Evolutionary conservation across 2,888 invertebrate species (phyloP).

Genomic region (Drepanosiphum platanoidis): DNA sequence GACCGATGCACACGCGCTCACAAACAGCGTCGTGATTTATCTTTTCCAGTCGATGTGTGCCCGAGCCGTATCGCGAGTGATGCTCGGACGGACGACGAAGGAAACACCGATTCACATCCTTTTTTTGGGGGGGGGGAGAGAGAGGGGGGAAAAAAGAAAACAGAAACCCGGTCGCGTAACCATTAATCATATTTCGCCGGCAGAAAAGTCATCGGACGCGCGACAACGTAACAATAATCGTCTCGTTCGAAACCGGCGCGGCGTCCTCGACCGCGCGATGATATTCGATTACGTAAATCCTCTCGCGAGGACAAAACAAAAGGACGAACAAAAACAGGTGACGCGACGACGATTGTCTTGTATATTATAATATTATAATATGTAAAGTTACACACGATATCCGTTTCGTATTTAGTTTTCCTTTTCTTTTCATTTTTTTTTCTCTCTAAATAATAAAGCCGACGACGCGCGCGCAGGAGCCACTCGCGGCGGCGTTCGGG

Average conservation of each 20-base stretch:
- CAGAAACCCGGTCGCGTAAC: neutral
- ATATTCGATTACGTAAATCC: neutral
- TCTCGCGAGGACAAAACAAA: neutral
- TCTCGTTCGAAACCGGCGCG: neutral
- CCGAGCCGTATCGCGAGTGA: neutral
- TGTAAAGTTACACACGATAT: neutral
- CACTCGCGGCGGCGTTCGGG: no score
- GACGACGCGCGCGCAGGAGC: neutral
- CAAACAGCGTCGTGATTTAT: conserved; percentile 22
- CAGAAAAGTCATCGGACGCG: neutral
- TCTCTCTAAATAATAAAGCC: neutral
- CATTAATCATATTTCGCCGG: conserved; percentile 38
- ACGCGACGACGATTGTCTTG: neutral
- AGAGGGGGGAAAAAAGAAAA: neutral
- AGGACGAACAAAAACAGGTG: neutral
- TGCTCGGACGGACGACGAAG: neutral
- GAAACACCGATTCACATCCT: conserved; percentile 23
- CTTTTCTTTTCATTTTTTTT: neutral
- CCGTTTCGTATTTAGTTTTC: neutral
- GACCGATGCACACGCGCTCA: no score
- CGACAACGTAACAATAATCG: no score
- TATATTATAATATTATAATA: no score
- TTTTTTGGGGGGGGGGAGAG: neutral
- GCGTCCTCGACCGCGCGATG: neutral
- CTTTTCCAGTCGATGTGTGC: conserved; percentile 37